Evolutionary conservation across 2,888 invertebrate genomes (phyloP), one percentile per base, ranked within the genome.

Genomic region (Lysandra coridon): DNA sequence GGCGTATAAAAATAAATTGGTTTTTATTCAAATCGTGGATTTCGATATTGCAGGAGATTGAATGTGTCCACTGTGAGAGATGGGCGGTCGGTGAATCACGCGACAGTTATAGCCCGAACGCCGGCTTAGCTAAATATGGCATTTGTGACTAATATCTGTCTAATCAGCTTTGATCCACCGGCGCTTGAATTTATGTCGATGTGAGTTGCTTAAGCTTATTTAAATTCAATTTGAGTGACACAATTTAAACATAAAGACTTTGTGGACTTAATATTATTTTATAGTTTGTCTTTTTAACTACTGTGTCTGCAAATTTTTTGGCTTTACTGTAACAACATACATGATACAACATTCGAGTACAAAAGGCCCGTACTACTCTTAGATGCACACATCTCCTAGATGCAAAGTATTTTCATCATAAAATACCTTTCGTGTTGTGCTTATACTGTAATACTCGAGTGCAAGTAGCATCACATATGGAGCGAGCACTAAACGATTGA

Each of bases 401-500:
- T 23, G 1, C 7, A 30, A 30, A 69, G 33, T 69, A 69, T 69
- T 69, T 30, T 69, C 12, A 69, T 33, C n/a, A 62, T 23, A 30
- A 69, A 33, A 33, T 69, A 69, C 69, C 33, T 69, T 64, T 30
- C 3, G 3, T 64, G 12, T 64, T 64, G 30, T 64, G 30, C 30
- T 64, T 10, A 64, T 64, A 64, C 33, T 30, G 64, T 14, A 64
- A 64, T 30, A 64, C 12, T 64, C 12, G 49, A 49, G 49, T 80
- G 1, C 37, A 79, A 79, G 64, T 62, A 74, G 69, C 73, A 78
- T 78, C 79, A 82, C 82, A 82, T 82, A 82, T 82, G 82, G 80
- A 83, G 82, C 81, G 80, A 80, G 81, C 79, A 83, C 83, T 86
- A 85, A 87, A 88, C 85, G 85, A 84, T 86, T 81, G 83, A 88